Evolutionary conservation across 2,797 vertebrate genomes (phyloP).

Genomic region (Peromyscus nudipes): DNA sequence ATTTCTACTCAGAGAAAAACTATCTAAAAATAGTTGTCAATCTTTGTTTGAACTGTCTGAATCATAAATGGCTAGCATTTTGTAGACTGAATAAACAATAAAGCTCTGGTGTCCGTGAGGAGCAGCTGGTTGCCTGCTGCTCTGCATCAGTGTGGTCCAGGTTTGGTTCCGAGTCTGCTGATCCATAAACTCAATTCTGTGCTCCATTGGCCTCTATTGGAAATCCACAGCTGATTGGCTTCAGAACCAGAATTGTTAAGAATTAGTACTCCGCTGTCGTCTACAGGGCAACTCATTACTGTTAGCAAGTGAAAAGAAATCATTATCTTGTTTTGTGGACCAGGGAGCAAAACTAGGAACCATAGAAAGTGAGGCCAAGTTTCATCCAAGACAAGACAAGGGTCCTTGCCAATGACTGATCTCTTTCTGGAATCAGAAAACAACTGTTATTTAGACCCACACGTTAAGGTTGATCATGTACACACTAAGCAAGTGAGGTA

Average conservation of each 20-base stretch:
- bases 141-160: background rate
- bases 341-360: background rate
- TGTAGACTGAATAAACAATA: background rate
- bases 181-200: constrained; percentile 26
- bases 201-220: background rate
- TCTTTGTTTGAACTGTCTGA: background rate
- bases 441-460: background rate
- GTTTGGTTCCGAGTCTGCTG: background rate
- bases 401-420: background rate
- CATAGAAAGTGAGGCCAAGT: background rate
- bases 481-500: background rate
- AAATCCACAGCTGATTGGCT: background rate
- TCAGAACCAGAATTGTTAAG: constrained; percentile 12
- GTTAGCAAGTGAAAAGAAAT: background rate
- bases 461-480: background rate
- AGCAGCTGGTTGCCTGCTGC: background rate
- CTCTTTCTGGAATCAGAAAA: background rate
- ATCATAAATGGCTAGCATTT: background rate
- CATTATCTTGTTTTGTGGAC: constrained; percentile 8
- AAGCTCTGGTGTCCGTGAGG: background rate
- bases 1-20: constrained; percentile 1
- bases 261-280: background rate
- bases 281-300: background rate
- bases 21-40: background rate
- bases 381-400: background rate